Evolutionary conservation across 92 coral and sea anemone species (phyloP).

Genomic region (Siderastrea radians): DNA sequence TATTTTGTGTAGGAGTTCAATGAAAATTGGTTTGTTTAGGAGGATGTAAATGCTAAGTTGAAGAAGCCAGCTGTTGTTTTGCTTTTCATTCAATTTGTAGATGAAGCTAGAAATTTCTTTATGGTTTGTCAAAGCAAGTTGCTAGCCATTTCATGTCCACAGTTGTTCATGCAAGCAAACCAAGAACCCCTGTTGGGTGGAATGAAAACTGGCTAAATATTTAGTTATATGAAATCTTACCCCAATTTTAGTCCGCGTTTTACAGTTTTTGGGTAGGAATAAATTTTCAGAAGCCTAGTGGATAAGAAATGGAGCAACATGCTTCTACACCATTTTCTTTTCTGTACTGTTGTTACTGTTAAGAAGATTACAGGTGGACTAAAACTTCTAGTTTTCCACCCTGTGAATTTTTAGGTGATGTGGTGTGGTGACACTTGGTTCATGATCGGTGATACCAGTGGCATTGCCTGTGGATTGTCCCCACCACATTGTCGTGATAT

Average conservation of each 20-base stretch:
- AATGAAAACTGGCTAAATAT: too few relatives aligned
- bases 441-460: constrained; percentile 34
- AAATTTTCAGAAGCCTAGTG: neutral
- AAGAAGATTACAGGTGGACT: constrained; percentile 34
- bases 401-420: constrained; percentile 44
- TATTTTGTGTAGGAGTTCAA: neutral
- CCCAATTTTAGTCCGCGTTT: too few relatives aligned
- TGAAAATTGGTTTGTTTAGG: neutral
- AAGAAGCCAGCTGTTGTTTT: neutral
- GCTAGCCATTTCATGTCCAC: neutral
- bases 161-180: neutral
- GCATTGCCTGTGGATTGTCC: constrained; percentile 40
- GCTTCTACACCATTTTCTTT: neutral
- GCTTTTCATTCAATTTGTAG: neutral
- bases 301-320: neutral
- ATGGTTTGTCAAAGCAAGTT: neutral
- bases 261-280: too few relatives aligned
- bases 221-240: too few relatives aligned
- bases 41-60: neutral
- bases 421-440: constrained; percentile 58
- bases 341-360: neutral
- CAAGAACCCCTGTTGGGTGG: neutral
- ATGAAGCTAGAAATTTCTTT: neutral
- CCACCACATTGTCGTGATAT: constrained; percentile 25
- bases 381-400: constrained; percentile 49